Base-by-base conservation (phyloP, 2,888 invertebrate genomes). In the Baronia brevicornis region DNA sequence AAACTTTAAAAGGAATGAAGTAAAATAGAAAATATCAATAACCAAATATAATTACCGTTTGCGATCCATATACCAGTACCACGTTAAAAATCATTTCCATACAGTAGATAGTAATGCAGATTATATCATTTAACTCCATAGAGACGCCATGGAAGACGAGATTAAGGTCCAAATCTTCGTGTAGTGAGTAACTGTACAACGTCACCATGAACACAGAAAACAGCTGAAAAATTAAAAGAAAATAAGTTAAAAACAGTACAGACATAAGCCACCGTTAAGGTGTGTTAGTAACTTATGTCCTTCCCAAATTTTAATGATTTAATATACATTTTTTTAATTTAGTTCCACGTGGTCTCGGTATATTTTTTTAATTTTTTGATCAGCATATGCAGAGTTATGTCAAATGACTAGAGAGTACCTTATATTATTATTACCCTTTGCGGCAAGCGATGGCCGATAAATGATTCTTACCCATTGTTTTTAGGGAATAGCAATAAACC, bases 131-230 rank as follows among this genome's bases (percentile, higher is more conserved):
- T 1, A 64, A 26, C 0, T 29, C 22, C 0, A 51, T 5, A 0
- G 45, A 13, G 0, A 53, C 43, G 0, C 63, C 68, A 21, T 63
- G 66, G 39, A 57, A 60, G 5, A 72, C 5, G 11, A 46, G 26
- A 0, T 33, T 13, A 0, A 52, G 1, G 0, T 11, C 9, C 0
- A 28, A 7, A 0, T 40, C 40, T 1, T 48, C 12, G 27, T 71
- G 54, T 0, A 71, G 39, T 0, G 51, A 40, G 28, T 60, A 70
- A 19, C 72, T 70, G 51, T 71, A 73, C 2, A 75, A 5, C 0
- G 66, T 70, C 2, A 73, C 37, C 69, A 75, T 63, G 12, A 74
- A 66, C 0, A 58, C 51, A 11, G 65, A 62, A 51, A 70, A 70
- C 5, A 74, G 17, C 79, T 79, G 61, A 0, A 65, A 65, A 22